A percentile compares a stretch with the other conserved stretches of the same genome.
phyloP scores from a whole-genome alignment of 2,113 vertebrate genomes.

The Peromyscus leucopus region DNA sequence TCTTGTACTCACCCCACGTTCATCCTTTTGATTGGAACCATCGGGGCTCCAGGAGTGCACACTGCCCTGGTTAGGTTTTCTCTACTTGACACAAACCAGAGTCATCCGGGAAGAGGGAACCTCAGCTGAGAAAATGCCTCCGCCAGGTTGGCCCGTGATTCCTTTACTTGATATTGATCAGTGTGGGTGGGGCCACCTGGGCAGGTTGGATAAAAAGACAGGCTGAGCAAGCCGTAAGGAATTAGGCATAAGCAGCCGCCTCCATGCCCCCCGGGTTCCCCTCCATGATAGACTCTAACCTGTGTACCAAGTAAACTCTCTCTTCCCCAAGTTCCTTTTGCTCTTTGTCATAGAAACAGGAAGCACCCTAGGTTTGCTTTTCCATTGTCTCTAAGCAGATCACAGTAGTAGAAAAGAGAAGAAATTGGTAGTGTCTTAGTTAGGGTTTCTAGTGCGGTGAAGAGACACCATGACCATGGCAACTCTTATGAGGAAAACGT shows the following conservation, averaged over 20 bases:
- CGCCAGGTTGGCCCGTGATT: not conserved
- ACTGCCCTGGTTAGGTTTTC: not conserved
- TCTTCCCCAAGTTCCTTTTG: not conserved
- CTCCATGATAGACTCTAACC: not conserved
- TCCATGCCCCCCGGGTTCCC: not conserved
- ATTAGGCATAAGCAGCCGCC: no score
- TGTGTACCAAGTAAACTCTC: not conserved
- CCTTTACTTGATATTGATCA: not conserved
- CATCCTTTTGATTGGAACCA: not conserved
- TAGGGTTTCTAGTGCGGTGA: not conserved
- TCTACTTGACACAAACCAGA: not conserved
- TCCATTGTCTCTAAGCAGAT: not conserved
- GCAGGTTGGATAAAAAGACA: not conserved
- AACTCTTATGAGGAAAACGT: not conserved
- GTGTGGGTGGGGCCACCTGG: not conserved
- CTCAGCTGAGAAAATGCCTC: not conserved
- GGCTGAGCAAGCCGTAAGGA: not conserved
- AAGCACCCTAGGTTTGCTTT: not conserved
- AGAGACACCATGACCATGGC: not conserved
- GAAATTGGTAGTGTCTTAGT: not conserved
- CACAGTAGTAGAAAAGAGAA: not conserved
- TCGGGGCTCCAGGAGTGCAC: not conserved
- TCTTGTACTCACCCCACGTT: constrained; percentile 1
- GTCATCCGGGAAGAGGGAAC: not conserved
- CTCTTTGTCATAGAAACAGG: not conserved